Evolutionary conservation across 2,797 vertebrate species (phyloP), one percentile per base, ranked within the genome.

Genomic region (Characodon lateralis): DNA sequence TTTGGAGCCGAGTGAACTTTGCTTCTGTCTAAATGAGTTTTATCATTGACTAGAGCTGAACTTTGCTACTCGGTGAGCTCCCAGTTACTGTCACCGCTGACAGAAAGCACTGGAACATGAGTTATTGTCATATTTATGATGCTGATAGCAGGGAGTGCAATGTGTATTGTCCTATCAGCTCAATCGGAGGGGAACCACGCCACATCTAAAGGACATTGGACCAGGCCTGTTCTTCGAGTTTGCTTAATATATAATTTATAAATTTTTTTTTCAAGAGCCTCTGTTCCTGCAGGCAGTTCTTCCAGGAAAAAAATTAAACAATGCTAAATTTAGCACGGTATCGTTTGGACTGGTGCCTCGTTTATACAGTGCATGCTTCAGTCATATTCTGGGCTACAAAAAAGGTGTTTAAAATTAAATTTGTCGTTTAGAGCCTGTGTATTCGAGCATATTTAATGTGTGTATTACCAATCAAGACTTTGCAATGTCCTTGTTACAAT

Each of bases 1-100:
- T 39, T 71, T 81, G 77, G 78, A 87, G 77, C 76, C 76, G 72
- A 85, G 85, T 95, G 95, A 94, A 94, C 95, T 95, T 95, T 95
- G 93, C 89, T 90, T 94, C 90, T 56, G 74, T 85, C 81, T 85
- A 78, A 91, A 88, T 85, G 76, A 78, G 93, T 94, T 95, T 94
- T 93, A 94, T 96, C 91, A 93, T 93, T 94, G 87, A 93, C 91
- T 80, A 81, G 78, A 61, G 81, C 79, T 94, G 93, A 94, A 95
- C 94, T 94, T 96, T 95, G 92, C 85, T 83, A 88, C 91, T 73
- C 73, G 75, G 61, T 6, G 76, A 76, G 83, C 83, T 93, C 69
- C 84, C 78, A 71, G 86, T 83, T 77, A 77, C 73, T 78, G 78
- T 74, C 78, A 83, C 72, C 59, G 51, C 84, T 80, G 74, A 75